Evolutionary conservation across 1,140 invertebrate genomes (phyloP).

Genomic region (Drosophila aff.): DNA sequence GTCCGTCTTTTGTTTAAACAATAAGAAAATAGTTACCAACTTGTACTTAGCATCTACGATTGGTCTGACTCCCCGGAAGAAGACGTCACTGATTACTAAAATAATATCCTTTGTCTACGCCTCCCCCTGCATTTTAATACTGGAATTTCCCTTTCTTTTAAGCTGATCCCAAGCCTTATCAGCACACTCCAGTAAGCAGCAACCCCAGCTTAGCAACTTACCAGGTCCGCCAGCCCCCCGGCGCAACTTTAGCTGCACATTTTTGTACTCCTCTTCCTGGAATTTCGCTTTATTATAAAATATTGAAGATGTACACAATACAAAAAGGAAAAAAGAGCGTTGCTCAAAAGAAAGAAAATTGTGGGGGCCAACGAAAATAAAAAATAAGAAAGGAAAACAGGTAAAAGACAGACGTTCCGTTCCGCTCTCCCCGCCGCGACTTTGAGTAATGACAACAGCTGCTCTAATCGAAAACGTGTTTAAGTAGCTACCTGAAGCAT

Average conservation of each 20-base stretch:
- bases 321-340: conserved; percentile 11
- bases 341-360: conserved; percentile 29
- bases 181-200: conserved; percentile 63
- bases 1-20: neutral
- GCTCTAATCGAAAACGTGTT: conserved; percentile 84
- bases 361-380: neutral
- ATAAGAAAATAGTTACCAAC: neutral
- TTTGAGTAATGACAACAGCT: conserved; percentile 69
- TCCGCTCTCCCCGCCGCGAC: conserved; percentile 11
- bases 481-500: conserved; percentile 78
- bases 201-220: conserved; percentile 10
- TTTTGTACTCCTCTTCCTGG: conserved; percentile 46
- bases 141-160: conserved; percentile 47
- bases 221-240: neutral
- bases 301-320: conserved; percentile 53
- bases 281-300: conserved; percentile 64
- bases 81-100: conserved; percentile 27
- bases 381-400: conserved; percentile 19
- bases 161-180: conserved; percentile 56
- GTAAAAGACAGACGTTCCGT: conserved; percentile 32
- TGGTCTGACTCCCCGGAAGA: conserved; percentile 1
- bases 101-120: conserved; percentile 15
- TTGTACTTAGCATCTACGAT: too few relatives aligned
- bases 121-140: conserved; percentile 18
- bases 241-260: conserved; percentile 42